Evolutionary conservation across 2,888 invertebrate genomes (phyloP).

Genomic region (Dryococelus australis): DNA sequence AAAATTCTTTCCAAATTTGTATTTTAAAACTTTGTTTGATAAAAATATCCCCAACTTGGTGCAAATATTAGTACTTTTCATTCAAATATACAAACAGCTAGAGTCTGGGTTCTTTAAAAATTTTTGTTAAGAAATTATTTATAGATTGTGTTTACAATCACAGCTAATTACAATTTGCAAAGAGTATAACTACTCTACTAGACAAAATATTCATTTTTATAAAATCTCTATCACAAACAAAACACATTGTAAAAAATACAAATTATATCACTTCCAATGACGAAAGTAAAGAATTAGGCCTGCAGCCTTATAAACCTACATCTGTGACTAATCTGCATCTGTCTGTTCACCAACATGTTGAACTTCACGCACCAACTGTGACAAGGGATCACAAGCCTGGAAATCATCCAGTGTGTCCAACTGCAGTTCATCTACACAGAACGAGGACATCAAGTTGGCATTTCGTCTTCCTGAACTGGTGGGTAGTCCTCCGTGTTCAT

Average conservation of each 20-base stretch:
- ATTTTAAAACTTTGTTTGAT: not conserved
- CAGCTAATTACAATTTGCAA: not conserved
- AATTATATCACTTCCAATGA: not conserved
- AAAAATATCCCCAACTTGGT: not conserved
- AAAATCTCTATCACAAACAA: not conserved
- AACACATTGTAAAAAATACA: slow-evolving; percentile 5
- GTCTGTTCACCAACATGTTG: not conserved
- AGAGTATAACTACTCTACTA: not conserved
- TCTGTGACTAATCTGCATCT: not conserved
- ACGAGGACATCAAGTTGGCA: slow-evolving; percentile 20
- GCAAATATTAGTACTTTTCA: not conserved
- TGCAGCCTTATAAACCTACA: not conserved
- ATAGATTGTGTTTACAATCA: not conserved
- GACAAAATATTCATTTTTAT: not conserved
- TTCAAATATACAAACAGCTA: not conserved
- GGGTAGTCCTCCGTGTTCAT: slow-evolving; percentile 5
- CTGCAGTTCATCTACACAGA: slow-evolving; percentile 29
- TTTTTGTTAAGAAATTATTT: not conserved
- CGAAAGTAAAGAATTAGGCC: slow-evolving; percentile 3
- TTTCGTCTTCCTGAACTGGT: not conserved
- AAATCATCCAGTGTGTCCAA: slow-evolving; percentile 34
- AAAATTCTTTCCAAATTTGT: not conserved
- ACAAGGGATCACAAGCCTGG: slow-evolving; percentile 35
- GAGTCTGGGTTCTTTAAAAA: not conserved
- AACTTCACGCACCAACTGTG: slow-evolving; percentile 34